phyloP scores from a whole-genome alignment of 35 echinoderm and acorn worm species.

The Lytechinus pictus region DNA sequence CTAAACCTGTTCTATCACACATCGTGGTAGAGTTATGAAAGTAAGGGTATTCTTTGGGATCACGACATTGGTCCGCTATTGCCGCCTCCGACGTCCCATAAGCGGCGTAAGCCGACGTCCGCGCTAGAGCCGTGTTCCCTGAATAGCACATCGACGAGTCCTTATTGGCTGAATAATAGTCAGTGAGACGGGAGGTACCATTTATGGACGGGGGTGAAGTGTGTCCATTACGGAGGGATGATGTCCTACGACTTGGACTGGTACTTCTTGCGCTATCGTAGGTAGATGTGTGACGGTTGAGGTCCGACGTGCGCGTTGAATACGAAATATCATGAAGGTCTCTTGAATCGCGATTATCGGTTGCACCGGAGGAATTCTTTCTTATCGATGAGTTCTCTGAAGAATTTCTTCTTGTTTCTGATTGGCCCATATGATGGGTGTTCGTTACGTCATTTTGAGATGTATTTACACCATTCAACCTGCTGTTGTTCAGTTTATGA shows the following conservation, averaged over 20 bases:
- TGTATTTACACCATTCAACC: conserved; percentile 41
- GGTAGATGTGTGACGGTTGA: background rate
- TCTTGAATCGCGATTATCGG: conserved; percentile 27
- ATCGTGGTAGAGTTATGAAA: conserved; percentile 69
- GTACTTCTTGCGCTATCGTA: conserved; percentile 2
- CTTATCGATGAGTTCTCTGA: conserved; percentile 41
- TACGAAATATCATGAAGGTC: conserved; percentile 46
- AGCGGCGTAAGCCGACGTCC: conserved; percentile 47
- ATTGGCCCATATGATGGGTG: conserved; percentile 31
- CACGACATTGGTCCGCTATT: conserved; percentile 52
- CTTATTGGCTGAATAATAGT: conserved; percentile 54
- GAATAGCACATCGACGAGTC: conserved; percentile 67
- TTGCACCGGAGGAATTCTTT: conserved; percentile 41
- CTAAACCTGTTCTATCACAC: conserved; percentile 67
- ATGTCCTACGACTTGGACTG: background rate
- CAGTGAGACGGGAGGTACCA: conserved; percentile 42
- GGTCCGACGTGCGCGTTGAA: background rate
- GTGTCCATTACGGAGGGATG: conserved; percentile 56
- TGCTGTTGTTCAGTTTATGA: conserved; percentile 52
- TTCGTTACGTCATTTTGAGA: conserved; percentile 20
- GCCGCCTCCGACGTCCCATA: conserved; percentile 48
- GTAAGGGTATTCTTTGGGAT: conserved; percentile 61
- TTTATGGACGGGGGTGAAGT: conserved; percentile 41
- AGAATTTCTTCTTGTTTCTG: conserved; percentile 18
- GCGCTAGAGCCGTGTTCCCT: conserved; percentile 51